A percentile compares a stretch with the other conserved stretches of the same genome.
Conservation (phyloP, 2,888 invertebrate species). For the Leptinotarsa haldemani region DNA sequence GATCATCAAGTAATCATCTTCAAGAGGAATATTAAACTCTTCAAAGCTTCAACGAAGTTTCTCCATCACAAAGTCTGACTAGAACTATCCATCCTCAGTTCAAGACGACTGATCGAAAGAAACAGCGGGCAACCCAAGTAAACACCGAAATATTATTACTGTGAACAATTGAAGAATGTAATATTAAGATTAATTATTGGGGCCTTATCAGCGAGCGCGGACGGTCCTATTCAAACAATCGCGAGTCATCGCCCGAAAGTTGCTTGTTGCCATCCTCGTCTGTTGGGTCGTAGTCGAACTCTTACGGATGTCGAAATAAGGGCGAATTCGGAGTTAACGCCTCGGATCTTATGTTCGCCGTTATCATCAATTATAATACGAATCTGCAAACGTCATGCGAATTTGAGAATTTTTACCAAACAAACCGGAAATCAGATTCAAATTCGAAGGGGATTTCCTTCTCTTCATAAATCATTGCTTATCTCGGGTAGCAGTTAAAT, state of each 20-base stretch:
- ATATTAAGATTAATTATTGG: conserved; percentile 66
- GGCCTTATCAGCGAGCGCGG: conserved; percentile 55
- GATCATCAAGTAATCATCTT: no score
- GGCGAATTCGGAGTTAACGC: conserved; percentile 46
- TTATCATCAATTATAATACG: conserved; percentile 60
- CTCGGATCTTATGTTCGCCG: conserved; percentile 53
- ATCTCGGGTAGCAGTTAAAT: conserved; percentile 38
- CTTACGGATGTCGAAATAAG: conserved; percentile 44
- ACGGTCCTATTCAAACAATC: conserved; percentile 65
- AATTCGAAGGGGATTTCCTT: conserved; percentile 40
- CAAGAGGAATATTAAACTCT: no score
- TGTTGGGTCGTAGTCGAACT: conserved; percentile 31
- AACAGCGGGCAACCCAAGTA: conserved; percentile 39
- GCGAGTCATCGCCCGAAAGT: conserved; percentile 58
- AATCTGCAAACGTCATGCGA: conserved; percentile 60
- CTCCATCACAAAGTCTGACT: no score
- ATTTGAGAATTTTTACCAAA: conserved; percentile 55
- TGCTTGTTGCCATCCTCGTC: conserved; percentile 48
- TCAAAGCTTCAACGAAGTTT: no score
- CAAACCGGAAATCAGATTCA: conserved; percentile 52
- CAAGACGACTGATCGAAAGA: not conserved
- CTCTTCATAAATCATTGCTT: conserved; percentile 43
- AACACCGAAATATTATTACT: conserved; percentile 45
- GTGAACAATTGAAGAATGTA: conserved; percentile 62
- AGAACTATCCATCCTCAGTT: not conserved